phyloP scores from a whole-genome alignment of 2,888 invertebrate genomes.

The Plutella xylostella region DNA sequence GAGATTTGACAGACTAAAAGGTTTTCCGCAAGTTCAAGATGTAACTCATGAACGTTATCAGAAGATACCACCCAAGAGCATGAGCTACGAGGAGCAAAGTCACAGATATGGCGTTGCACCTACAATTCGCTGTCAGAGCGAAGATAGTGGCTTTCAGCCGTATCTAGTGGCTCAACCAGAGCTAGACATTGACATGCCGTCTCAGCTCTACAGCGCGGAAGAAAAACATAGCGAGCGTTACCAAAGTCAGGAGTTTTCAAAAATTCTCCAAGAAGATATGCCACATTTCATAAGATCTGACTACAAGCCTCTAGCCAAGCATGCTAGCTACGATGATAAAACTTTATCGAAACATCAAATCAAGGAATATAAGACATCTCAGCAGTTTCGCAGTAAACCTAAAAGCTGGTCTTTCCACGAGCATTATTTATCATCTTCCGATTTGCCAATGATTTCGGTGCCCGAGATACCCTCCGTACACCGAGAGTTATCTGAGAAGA shows the following conservation, averaged over 20 bases:
- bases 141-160: slow-evolving; percentile 63
- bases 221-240: slow-evolving; percentile 74
- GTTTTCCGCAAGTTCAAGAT: slow-evolving; percentile 35
- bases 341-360: slow-evolving; percentile 74
- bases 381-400: slow-evolving; percentile 66
- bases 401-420: slow-evolving; percentile 76
- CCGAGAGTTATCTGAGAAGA: slow-evolving; percentile 58
- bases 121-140: slow-evolving; percentile 70
- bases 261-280: slow-evolving; percentile 51
- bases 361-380: slow-evolving; percentile 71
- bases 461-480: slow-evolving; percentile 62
- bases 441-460: slow-evolving; percentile 64
- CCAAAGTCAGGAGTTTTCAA: slow-evolving; percentile 74
- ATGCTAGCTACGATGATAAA: slow-evolving; percentile 75
- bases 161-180: slow-evolving; percentile 56
- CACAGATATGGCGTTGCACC: slow-evolving; percentile 57
- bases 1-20: slow-evolving; percentile 45
- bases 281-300: slow-evolving; percentile 65
- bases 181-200: slow-evolving; percentile 68
- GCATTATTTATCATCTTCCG: slow-evolving; percentile 68
- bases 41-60: slow-evolving; percentile 43
- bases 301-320: slow-evolving; percentile 71
- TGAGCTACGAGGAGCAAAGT: slow-evolving; percentile 58
- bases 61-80: slow-evolving; percentile 58
- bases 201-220: slow-evolving; percentile 70